Base-by-base conservation (phyloP, 2,113 vertebrate species). In the Gasterosteus aculeatus region DNA sequence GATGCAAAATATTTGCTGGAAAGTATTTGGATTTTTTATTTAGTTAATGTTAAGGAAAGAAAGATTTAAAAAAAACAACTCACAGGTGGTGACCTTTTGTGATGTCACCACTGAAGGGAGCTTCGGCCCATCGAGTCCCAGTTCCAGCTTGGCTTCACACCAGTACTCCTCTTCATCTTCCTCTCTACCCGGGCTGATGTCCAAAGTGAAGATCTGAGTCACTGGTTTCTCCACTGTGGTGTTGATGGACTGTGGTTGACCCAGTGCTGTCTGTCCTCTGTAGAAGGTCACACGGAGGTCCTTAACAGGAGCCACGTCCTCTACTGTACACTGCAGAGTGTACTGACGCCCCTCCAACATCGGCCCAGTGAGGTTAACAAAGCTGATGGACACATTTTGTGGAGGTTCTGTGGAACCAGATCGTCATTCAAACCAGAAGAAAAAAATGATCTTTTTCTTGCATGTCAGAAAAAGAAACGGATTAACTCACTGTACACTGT, bases 311-410 rank as follows among this genome's bases (percentile, higher is more conserved):
- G 79, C 91, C 0, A 91, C 93, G 0, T 75, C 44, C 0, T 4
- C 9, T 6, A 95, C 87, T 0, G 67, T 69, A 72, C 95, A 96
- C 70, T 8, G n/a, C 47, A 95, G 66, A 10, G 64, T 62, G 75
- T 92, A 80, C 41, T 16, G 62, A 1, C 49, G 0, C 0, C 78
- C 85, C 69, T 89, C 92, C 0, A 73, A 11, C 71, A 88, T 33
- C 9, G 89, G 68, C 18, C 79, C 91, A 0, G 63, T 54, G 60
- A 85, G 88, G 39, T 85, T 82, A 1, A 39, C 26, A 6, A 85
- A 58, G 66, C 35, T 83, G 69, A 92, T 58, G 57, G 87, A 85
- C 6, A 94, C 91, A 3, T 10, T 75, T 1, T 87, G 79, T 59
- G 93, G 93, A 86, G 77, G 84, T 41, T 92, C 93, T 94, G 79